Evolutionary conservation across 2,888 invertebrate species (phyloP).

Genomic region (Eurytoma adleriae): DNA sequence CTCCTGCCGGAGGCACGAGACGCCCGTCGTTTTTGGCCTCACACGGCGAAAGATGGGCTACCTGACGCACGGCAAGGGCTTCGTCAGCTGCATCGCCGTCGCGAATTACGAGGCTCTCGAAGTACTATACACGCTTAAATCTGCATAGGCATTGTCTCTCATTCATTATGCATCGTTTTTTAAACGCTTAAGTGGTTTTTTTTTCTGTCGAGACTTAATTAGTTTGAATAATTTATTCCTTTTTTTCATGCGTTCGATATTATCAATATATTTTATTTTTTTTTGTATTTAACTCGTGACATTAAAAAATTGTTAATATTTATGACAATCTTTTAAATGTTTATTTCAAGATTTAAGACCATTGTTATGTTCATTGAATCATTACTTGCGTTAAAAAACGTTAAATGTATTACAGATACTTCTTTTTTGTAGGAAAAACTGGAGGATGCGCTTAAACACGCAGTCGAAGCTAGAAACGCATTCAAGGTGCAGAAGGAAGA

Average conservation of each 20-base stretch:
- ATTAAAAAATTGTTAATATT: too few relatives aligned
- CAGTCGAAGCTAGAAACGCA: constrained; percentile 62
- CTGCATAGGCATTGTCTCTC: background rate
- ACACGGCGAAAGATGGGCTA: constrained; percentile 68
- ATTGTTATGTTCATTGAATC: too few relatives aligned
- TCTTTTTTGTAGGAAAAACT: constrained; percentile 63
- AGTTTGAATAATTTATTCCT: background rate
- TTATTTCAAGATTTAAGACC: too few relatives aligned
- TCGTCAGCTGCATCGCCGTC: constrained; percentile 66
- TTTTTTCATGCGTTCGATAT: too few relatives aligned
- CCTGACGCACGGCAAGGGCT: constrained; percentile 65
- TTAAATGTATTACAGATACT: background rate
- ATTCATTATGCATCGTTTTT: background rate
- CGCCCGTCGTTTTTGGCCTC: constrained; percentile 65
- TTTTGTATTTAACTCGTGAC: too few relatives aligned
- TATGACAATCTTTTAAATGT: too few relatives aligned
- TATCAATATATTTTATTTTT: too few relatives aligned
- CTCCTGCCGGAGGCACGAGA: constrained; percentile 61
- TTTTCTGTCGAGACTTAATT: background rate
- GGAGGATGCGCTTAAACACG: constrained; percentile 62
- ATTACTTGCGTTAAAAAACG: background rate
- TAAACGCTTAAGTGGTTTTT: background rate
- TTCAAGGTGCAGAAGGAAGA: constrained; percentile 58
- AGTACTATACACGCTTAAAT: constrained; percentile 57
- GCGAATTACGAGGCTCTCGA: constrained; percentile 66